Conservation (phyloP, 2,113 vertebrate species). For the Pantherophis guttatus region DNA sequence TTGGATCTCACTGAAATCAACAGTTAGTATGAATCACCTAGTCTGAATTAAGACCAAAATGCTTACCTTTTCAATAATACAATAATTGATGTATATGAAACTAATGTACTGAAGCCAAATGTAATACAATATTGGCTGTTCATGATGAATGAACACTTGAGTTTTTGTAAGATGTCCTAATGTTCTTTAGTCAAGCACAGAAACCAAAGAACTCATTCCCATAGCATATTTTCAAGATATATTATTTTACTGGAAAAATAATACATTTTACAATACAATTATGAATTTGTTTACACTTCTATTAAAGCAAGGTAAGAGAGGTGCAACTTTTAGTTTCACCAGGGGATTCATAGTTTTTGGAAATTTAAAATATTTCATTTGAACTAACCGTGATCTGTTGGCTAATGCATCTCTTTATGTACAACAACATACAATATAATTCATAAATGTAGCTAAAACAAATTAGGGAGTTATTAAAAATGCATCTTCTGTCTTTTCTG, state of each 20-base stretch:
- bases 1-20: neutral
- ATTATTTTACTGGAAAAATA: conserved; percentile 15
- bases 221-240: conserved; percentile 8
- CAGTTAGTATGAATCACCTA: neutral
- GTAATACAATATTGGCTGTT: neutral
- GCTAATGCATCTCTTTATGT: too few relatives aligned
- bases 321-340: neutral
- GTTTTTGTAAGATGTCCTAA: too few relatives aligned
- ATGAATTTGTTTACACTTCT: neutral
- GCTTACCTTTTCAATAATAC: neutral
- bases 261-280: conserved; percentile 3
- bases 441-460: too few relatives aligned
- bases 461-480: too few relatives aligned
- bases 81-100: neutral
- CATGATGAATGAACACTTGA: neutral
- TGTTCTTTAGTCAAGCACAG: neutral
- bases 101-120: neutral
- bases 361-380: too few relatives aligned
- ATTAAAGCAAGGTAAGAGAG: conserved; percentile 7
- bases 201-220: neutral
- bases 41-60: neutral
- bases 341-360: too few relatives aligned
- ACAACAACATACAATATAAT: too few relatives aligned
- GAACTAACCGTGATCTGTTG: too few relatives aligned
- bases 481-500: too few relatives aligned